Base-by-base conservation (phyloP, 2,888 invertebrate species). In the Leucoptera coffeella region DNA sequence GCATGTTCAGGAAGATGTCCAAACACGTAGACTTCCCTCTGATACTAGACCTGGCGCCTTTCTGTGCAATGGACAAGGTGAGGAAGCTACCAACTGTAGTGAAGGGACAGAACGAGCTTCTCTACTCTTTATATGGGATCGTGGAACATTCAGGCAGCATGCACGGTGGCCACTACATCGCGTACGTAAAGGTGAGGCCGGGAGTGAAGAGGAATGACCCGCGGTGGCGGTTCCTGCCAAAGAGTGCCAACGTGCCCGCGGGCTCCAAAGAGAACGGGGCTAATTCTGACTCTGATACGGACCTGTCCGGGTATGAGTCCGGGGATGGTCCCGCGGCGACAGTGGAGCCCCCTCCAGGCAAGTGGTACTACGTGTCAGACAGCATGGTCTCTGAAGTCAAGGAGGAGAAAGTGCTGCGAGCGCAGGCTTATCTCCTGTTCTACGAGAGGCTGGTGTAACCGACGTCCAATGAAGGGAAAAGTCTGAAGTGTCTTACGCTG, bases 351-450 rank as follows among this genome's bases (percentile, higher is more conserved):
- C 62, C 79, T 4, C 75, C 83, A 2, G 90, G 90, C 8, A 82
- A 81, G 43, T 97, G 97, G 97, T 97, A 86, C 65, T 86, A 86
- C 50, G 83, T 94, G 26, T 94, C 94, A 30, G 97, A 97, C 64
- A 85, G 86, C 30, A 78, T 83, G 45, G 92, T 95, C 1, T 75
- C 77, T 20, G 86, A 89, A 50, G 85, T 88, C 13, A 73, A 77
- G 29, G 88, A 92, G 54, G 78, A 81, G 3, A 75, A 78, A 35
- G 95, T 95, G 30, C 72, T 93, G 23, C 73, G 77, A 38, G 84
- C 85, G 31, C 91, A 96, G 59, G 96, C 97, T 10, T 97, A 97
- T 61, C 74, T 97, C 27, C 75, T 97, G 20, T 99, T 97, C 65
- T 97, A 97, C 58, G 95, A 96, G 60, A 78, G 95, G 55, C 85